Percentiles rank a stretch among this genome's conserved stretches.
Conservation (phyloP, 2,888 invertebrate genomes). For the Heliconius ismenius region DNA sequence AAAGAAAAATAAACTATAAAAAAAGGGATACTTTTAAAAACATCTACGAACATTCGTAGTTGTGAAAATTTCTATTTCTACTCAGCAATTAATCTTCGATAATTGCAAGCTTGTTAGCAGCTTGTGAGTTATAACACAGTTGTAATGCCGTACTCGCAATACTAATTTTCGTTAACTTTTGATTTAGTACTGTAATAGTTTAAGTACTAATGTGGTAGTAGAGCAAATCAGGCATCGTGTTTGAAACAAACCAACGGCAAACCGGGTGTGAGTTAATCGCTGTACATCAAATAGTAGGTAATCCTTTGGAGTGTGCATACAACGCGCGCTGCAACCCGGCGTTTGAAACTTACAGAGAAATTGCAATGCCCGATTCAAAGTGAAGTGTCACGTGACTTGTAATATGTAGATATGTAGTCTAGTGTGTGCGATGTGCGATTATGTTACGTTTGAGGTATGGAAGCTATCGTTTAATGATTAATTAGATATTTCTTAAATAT, state of each 20-base stretch:
- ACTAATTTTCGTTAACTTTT: not conserved
- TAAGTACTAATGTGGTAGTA: not conserved
- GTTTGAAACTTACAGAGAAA: conserved; percentile 38
- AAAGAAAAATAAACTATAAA: conserved; percentile 22
- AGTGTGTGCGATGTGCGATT: conserved; percentile 8
- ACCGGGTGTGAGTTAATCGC: conserved; percentile 74
- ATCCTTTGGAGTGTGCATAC: conserved; percentile 77
- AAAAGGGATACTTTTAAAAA: conserved; percentile 3
- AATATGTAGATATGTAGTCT: conserved; percentile 42
- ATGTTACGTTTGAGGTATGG: conserved; percentile 45
- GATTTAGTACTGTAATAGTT: not conserved
- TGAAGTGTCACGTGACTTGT: conserved; percentile 55
- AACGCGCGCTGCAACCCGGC: conserved; percentile 55
- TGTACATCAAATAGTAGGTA: conserved; percentile 71
- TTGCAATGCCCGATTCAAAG: conserved; percentile 69
- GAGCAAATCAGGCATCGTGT: conserved; percentile 44
- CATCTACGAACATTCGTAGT: not conserved
- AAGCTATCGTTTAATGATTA: conserved; percentile 5
- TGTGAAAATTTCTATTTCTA: conserved; percentile 18
- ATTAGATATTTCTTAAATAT: not conserved
- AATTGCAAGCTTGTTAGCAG: conserved; percentile 3
- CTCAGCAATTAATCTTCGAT: conserved; percentile 12
- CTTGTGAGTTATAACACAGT: conserved; percentile 12
- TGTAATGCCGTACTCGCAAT: not conserved
- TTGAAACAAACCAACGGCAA: conserved; percentile 68